phyloP scores from a whole-genome alignment of 1,140 invertebrate genomes.

The Cyclina sinensis region DNA sequence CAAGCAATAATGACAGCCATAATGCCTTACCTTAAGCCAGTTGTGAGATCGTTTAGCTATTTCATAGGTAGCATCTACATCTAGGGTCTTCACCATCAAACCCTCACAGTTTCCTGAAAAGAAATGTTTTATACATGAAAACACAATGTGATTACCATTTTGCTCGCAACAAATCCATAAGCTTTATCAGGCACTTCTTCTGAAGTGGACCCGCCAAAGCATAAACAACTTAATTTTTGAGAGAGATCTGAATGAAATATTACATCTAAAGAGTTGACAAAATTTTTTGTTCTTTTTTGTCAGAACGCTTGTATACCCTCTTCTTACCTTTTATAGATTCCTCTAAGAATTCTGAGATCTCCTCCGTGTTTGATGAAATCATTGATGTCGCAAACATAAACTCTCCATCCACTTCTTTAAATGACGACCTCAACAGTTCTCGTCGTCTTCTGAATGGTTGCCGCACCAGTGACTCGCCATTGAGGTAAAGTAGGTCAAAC shows the following conservation, averaged over 20 bases:
- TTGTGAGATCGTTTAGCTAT: slow-evolving; percentile 98
- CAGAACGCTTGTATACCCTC: too few relatives aligned
- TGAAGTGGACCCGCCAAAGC: too few relatives aligned
- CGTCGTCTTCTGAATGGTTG: slow-evolving; percentile 93
- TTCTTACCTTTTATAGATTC: slow-evolving; percentile 97
- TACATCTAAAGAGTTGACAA: too few relatives aligned
- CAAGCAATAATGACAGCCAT: too few relatives aligned
- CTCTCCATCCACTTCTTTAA: slow-evolving; percentile 91
- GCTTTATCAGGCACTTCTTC: too few relatives aligned
- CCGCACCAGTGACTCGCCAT: slow-evolving; percentile 95
- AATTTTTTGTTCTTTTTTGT: too few relatives aligned
- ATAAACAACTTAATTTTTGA: too few relatives aligned
- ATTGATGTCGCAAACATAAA: slow-evolving; percentile 96
- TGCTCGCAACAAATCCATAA: too few relatives aligned
- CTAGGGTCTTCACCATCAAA: slow-evolving; percentile 99
- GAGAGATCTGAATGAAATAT: too few relatives aligned
- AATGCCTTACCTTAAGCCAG: slow-evolving; percentile 93
- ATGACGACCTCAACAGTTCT: slow-evolving; percentile 91
- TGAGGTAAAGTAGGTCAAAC: slow-evolving; percentile 98
- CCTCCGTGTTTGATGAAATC: slow-evolving; percentile 93
- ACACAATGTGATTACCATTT: too few relatives aligned
- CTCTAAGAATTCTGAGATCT: slow-evolving; percentile 97
- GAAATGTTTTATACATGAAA: not conserved
- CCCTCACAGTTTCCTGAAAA: slow-evolving; percentile 97
- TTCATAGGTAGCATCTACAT: slow-evolving; percentile 98